These are phyloP conservation scores for Mnemiopsis leidyi DNA, from an alignment of 37 sponge, comb jelly and placozoan species.

Conservation along the genomic window DNA sequence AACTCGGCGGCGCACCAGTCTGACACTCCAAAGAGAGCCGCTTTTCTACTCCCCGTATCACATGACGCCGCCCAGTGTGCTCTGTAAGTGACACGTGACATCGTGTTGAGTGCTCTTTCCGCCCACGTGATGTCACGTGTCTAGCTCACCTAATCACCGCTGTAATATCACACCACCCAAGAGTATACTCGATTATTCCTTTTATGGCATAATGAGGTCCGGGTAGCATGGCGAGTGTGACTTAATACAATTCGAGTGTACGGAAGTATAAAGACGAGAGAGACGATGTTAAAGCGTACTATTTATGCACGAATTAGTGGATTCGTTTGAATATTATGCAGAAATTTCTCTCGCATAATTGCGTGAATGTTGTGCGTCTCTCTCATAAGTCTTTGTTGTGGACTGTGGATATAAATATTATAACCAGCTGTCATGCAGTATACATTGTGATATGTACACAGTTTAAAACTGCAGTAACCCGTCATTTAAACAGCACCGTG, in stretches of 20 bases:
- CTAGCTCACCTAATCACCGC: neutral
- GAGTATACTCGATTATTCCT: neutral
- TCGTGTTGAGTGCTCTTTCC: neutral
- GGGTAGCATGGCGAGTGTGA: neutral
- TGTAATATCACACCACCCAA: neutral
- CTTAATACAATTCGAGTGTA: neutral
- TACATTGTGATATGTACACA: neutral
- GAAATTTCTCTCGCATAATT: neutral
- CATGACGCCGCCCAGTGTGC: neutral
- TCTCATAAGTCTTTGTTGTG: too few relatives aligned
- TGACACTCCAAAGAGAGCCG: neutral
- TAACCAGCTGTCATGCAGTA: neutral
- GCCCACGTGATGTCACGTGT: neutral
- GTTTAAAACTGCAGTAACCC: too few relatives aligned
- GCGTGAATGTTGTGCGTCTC: neutral
- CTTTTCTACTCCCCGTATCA: neutral
- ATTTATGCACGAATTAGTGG: neutral
- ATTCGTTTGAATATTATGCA: neutral
- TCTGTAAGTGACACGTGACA: neutral
- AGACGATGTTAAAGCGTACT: neutral
- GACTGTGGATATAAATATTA: neutral
- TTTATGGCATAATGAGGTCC: neutral
- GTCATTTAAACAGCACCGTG: too few relatives aligned
- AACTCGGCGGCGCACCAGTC: neutral
- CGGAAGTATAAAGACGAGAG: neutral